Base-by-base conservation (phyloP, 2,797 vertebrate species). In the Emys orbicularis region DNA sequence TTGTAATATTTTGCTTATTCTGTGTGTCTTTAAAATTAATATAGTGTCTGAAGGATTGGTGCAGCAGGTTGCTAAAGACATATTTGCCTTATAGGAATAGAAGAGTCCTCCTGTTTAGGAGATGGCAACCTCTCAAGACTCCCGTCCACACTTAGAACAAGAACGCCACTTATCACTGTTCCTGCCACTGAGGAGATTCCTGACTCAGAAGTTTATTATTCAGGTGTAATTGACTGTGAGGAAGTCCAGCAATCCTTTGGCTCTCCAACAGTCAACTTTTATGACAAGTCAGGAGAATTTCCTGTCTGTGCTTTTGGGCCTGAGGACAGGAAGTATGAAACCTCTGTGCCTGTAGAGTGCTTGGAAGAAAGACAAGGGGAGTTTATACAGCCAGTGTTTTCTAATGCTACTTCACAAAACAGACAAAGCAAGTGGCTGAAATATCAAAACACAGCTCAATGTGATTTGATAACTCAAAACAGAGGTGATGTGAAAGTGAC, bases 351-450 rank as follows among this genome's bases (percentile, higher is more conserved):
- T 86, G 87, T 81, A 74, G 93, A 90, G 4, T 19, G 12, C 61
- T 53, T 1, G 0, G 94, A 94, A 91, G 61, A 57, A 0, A 9
- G 83, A 92, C 92, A 83, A 90, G 79, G 47, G 61, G 81, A 82
- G 15, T 37, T 53, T 12, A 4, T 57, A 23, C 76, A 47, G 21
- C 77, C 83, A 8, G 18, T 3, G 52, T 81, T 95, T n/a, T 12
- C 77, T 84, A 68, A 85, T 11, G 21, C 19, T 29, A 29, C 93
- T 91, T 41, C 93, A 59, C 96, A 93, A 34, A 59, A 15, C 3
- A 90, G 92, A 96, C 94, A 93, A 96, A 98, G 98, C 98, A 98
- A 98, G 95, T 98, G 98, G 98, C 92, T 98, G 65, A 98, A 98
- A 91, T 98, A 98, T 72, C 98, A 98, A 91, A 98, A 91, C 90